Percentiles rank a stretch among this genome's conserved stretches.
phyloP scores from a whole-genome alignment of 1,140 invertebrate genomes.

The Dreissena rostriformis region DNA sequence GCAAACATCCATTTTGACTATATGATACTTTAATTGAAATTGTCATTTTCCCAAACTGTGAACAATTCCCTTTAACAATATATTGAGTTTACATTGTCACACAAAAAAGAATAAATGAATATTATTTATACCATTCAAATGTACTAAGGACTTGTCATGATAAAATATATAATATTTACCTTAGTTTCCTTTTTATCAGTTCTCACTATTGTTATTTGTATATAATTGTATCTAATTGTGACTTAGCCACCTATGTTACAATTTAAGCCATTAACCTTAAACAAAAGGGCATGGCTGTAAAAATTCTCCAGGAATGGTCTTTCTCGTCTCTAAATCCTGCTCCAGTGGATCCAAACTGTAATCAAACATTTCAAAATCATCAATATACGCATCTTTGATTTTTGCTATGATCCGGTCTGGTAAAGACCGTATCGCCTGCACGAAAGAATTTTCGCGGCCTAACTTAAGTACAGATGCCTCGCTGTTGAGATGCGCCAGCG shows the following conservation, averaged over 20 bases:
- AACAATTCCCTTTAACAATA: no score
- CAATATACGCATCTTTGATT: background rate
- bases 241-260: background rate
- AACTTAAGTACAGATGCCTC: background rate
- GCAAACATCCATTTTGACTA: no score
- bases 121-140: no score
- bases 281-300: background rate
- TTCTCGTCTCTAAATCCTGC: background rate
- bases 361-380: conserved; percentile 34
- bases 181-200: background rate
- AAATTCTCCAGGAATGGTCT: background rate
- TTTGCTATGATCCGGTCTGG: background rate
- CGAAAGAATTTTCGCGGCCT: conserved; percentile 11
- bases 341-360: background rate
- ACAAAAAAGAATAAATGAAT: no score
- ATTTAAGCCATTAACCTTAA: background rate
- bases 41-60: conserved; percentile 85
- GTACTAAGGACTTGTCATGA: background rate
- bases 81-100: no score
- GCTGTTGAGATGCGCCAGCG: conserved; percentile 4
- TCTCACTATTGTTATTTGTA: background rate
- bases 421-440: conserved; percentile 15
- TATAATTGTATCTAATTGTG: no score
- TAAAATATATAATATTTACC: background rate
- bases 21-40: no score